phyloP scores from a whole-genome alignment of 2,888 invertebrate genomes.

The Eristalinus aeneus region DNA sequence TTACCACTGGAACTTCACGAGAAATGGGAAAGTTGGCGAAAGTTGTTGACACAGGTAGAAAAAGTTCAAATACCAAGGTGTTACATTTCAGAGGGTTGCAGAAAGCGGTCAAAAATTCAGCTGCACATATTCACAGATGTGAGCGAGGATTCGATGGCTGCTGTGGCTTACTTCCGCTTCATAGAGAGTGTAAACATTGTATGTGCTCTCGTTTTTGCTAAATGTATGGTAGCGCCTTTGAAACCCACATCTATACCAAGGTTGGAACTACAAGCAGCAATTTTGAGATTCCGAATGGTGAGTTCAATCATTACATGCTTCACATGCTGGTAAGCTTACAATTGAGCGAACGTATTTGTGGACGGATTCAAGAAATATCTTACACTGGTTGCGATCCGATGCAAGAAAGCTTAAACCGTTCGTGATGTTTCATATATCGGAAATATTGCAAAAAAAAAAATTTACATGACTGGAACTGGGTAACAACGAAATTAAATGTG shows the following conservation, averaged over 20 bases:
- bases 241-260: conserved; percentile 69
- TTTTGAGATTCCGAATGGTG: conserved; percentile 64
- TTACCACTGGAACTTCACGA: conserved; percentile 22
- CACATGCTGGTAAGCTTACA: neutral
- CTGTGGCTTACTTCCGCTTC: conserved; percentile 71
- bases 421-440: neutral
- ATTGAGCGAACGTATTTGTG: neutral
- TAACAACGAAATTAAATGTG: too few relatives aligned
- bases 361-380: neutral
- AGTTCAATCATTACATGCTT: neutral
- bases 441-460: neutral
- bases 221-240: conserved; percentile 71
- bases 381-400: conserved; percentile 5
- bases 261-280: conserved; percentile 71
- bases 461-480: conserved; percentile 4
- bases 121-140: neutral
- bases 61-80: conserved; percentile 53
- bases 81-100: conserved; percentile 10
- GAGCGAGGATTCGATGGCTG: conserved; percentile 69
- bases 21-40: conserved; percentile 42
- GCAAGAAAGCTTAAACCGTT: conserved; percentile 6
- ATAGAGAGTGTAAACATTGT: conserved; percentile 12
- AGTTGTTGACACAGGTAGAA: conserved; percentile 25
- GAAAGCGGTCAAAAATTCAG: neutral
- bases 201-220: conserved; percentile 61